Evolutionary conservation across 2,888 invertebrate genomes (phyloP).

Genomic region (Isotomurus palustris): DNA sequence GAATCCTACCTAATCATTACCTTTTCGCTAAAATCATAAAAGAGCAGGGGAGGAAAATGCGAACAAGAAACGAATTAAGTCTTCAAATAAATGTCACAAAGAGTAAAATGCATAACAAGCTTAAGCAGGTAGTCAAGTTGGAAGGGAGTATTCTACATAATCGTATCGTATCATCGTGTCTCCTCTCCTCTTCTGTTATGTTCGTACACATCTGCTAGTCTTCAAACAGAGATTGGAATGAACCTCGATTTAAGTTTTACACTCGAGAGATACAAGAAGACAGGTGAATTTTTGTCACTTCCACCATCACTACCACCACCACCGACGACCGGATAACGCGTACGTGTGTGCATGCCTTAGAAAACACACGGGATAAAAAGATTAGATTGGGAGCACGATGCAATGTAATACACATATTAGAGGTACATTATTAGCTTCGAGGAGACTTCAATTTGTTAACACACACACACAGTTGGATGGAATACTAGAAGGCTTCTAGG

Average conservation of each 20-base stretch:
- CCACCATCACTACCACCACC: no score
- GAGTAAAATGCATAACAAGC: no score
- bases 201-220: background rate
- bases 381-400: background rate
- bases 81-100: background rate
- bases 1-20: background rate
- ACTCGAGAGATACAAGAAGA: no score
- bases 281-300: no score
- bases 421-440: background rate
- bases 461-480: no score
- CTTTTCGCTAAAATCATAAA: background rate
- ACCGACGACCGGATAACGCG: background rate
- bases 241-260: no score
- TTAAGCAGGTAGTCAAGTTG: no score
- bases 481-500: no score
- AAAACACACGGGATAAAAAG: background rate
- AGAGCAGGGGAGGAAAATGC: no score
- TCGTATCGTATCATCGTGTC: background rate
- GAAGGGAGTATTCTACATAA: no score
- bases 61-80: background rate
- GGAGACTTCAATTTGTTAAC: background rate
- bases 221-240: background rate
- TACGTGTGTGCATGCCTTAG: background rate
- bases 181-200: background rate
- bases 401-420: background rate